Conservation (phyloP, 2,888 invertebrate genomes). For the Diarsia mendica region DNA sequence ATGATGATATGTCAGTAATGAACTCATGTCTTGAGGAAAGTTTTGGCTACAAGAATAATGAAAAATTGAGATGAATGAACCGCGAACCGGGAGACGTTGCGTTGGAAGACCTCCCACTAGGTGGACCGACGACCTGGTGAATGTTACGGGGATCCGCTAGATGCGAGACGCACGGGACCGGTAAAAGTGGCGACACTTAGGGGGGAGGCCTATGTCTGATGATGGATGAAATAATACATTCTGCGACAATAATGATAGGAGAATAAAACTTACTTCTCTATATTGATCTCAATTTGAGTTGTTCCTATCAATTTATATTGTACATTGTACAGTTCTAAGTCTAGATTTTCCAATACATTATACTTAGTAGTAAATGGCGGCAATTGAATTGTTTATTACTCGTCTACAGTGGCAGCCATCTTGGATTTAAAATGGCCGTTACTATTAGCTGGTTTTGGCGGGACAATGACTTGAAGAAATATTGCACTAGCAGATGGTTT, state of each 20-base stretch:
- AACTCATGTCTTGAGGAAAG: neutral
- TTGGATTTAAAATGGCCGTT: conserved; percentile 23
- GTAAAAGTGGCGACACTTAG: no score
- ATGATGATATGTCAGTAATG: neutral
- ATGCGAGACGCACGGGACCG: no score
- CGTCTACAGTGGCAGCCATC: conserved; percentile 23
- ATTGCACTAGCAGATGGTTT: neutral
- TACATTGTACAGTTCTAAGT: conserved; percentile 19
- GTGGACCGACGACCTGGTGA: no score
- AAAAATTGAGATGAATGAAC: neutral
- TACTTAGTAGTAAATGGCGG: conserved; percentile 31
- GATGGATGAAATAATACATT: neutral
- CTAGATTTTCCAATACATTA: conserved; percentile 31
- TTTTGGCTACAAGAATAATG: neutral
- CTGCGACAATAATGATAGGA: neutral
- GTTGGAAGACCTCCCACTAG: no score
- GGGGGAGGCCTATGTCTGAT: no score
- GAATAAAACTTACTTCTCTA: neutral
- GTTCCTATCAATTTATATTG: neutral
- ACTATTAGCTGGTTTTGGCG: conserved; percentile 18
- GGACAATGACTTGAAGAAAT: conserved; percentile 10
- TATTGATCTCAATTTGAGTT: neutral
- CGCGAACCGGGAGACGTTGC: no score
- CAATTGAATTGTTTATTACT: conserved; percentile 52
- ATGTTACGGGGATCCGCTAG: no score